Conservation (phyloP, 2,113 vertebrate genomes). For the Odocoileus virginianus region DNA sequence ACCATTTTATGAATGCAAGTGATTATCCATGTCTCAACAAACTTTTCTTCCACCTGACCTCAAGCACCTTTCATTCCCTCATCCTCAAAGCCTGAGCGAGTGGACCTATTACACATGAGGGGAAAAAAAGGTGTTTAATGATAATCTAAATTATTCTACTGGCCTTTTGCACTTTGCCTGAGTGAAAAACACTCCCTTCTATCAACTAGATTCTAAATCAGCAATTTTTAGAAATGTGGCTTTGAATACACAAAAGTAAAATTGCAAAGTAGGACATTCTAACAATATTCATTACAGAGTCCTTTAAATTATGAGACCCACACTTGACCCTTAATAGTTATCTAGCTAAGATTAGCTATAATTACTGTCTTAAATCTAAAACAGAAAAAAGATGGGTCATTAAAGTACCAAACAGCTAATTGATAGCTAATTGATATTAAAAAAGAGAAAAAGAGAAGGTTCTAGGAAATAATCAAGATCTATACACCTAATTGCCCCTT, state of each 20-base stretch:
- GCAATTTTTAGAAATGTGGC: slow-evolving; percentile 60
- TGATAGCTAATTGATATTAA: slow-evolving; percentile 1
- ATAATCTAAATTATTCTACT: slow-evolving; percentile 37
- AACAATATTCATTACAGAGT: slow-evolving; percentile 66
- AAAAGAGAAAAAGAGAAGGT: not conserved
- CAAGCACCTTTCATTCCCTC: not conserved
- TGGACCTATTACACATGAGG: not conserved
- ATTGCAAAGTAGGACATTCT: slow-evolving; percentile 43
- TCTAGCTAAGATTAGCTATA: slow-evolving; percentile 56
- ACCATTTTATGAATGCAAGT: not conserved
- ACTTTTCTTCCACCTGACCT: not conserved
- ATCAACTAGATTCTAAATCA: slow-evolving; percentile 52
- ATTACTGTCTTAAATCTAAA: slow-evolving; percentile 72
- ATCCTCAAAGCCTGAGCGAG: not conserved
- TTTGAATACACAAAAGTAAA: slow-evolving; percentile 68
- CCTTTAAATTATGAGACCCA: slow-evolving; percentile 59
- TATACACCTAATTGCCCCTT: not conserved
- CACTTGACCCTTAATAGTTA: slow-evolving; percentile 65
- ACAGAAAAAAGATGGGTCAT: slow-evolving; percentile 26
- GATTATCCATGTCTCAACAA: not conserved
- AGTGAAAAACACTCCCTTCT: slow-evolving; percentile 31
- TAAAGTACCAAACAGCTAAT: slow-evolving; percentile 65
- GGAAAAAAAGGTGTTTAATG: slow-evolving; percentile 39
- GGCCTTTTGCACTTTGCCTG: not conserved
- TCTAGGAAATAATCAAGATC: slow-evolving; percentile 44